Conservation (phyloP, 2,888 invertebrate species). For the Gonocerus acuteangulatus region DNA sequence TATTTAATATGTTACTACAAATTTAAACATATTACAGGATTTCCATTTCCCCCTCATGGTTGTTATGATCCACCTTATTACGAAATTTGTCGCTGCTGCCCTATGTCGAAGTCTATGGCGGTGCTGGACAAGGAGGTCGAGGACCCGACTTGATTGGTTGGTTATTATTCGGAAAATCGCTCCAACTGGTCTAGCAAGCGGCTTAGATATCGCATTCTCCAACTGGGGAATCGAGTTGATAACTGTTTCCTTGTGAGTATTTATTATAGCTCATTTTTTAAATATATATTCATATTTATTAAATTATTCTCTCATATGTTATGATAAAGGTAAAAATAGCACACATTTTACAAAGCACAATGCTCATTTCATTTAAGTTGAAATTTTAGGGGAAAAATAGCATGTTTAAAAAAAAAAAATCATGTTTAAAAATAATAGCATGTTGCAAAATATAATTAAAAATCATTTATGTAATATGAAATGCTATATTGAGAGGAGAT, state of each 20-base stretch:
- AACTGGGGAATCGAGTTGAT: constrained; percentile 96
- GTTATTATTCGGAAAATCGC: constrained; percentile 71
- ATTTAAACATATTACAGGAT: constrained; percentile 64
- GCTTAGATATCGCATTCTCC: constrained; percentile 93
- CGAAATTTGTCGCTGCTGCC: constrained; percentile 78
- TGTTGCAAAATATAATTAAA: too few relatives aligned
- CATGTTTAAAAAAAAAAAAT: too few relatives aligned
- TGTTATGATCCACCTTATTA: constrained; percentile 78
- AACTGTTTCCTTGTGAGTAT: constrained; percentile 75
- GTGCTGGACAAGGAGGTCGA: constrained; percentile 53
- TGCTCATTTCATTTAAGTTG: too few relatives aligned
- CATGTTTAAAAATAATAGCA: too few relatives aligned
- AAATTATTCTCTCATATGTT: not conserved
- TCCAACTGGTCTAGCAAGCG: constrained; percentile 84
- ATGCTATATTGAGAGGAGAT: too few relatives aligned
- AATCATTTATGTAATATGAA: too few relatives aligned
- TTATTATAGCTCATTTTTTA: too few relatives aligned
- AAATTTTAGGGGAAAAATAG: too few relatives aligned
- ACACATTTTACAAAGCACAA: too few relatives aligned
- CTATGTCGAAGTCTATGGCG: constrained; percentile 55
- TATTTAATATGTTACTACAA: too few relatives aligned
- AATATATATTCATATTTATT: not conserved
- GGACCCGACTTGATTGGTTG: constrained; percentile 64
- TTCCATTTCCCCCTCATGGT: constrained; percentile 83
- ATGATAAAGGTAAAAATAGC: not conserved